Base-by-base conservation (phyloP, 1,140 invertebrate genomes). In the Phymorhynchus buccinoides region DNA sequence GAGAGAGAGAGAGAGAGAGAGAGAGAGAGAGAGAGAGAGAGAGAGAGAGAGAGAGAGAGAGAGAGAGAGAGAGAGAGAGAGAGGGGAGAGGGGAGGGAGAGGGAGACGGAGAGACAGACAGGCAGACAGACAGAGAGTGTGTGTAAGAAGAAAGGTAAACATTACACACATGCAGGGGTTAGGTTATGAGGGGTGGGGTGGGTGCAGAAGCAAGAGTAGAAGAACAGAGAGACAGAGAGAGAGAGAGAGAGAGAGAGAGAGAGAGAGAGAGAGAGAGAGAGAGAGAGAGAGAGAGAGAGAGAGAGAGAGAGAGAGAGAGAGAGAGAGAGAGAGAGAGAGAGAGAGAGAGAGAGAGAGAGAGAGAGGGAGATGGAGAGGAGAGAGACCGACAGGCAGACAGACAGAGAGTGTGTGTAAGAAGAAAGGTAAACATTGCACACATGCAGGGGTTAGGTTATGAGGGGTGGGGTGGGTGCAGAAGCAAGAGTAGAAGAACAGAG, bases 1-100 rank as follows among this genome's bases (percentile, higher is more conserved):
- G 44, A 48, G 44, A 80, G 78, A 80, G 44, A 80, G 44, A 42
- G 37, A 48, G 37, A 42, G 78, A 39, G 44, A 42, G 78, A 80
- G 37, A 80, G 44, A 42, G 44, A 39, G 44, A 80, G 71, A 73
- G 71, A 73, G 71, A 77, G 12, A 77, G n/a, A 37, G 71, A 73
- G n/a, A 73, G 7, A 52, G 48, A 52, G 9, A 52, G 62, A 52
- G 9, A 52, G 48, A 52, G 9, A 52, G 48, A 52, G 9, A 52
- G 48, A 52, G 9, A 66, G 62, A 66, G 0, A 6, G 62, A 66
- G 7, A 27, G 27, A 14, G 7, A 52, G 62, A 66, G 18, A 66
- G 62, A 66, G 7, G n/a, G 4, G 0, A 22, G 2, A n/a, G 0
- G 22, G n/a, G 62, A 14, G 7, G n/a, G 27, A 14, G 7, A 27